A percentile compares a stretch with the other conserved stretches of the same genome.
Evolutionary conservation across 2,113 vertebrate genomes (phyloP).

Genomic region (Rhinopomastus cyanomelas): DNA sequence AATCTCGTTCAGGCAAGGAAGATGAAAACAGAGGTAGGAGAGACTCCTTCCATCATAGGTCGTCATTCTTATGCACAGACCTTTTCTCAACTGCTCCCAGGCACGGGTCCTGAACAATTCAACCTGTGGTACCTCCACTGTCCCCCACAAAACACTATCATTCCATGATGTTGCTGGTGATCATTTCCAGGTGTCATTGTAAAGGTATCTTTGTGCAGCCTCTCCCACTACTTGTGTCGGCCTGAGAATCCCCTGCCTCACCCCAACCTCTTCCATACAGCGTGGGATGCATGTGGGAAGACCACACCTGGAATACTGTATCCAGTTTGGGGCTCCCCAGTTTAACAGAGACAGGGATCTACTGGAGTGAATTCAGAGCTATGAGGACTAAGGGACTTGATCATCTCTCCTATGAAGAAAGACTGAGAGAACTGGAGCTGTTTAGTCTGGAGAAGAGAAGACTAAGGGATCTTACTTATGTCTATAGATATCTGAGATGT

Average conservation of each 20-base stretch:
- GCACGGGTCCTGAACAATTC: neutral
- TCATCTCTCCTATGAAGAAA: no score
- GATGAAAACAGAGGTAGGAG: neutral
- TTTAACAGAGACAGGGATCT: no score
- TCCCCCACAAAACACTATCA: neutral
- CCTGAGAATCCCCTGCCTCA: neutral
- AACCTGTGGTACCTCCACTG: neutral
- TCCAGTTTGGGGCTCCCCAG: no score
- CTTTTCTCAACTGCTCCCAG: neutral
- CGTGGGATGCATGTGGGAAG: neutral
- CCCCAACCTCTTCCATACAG: neutral
- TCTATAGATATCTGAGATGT: no score
- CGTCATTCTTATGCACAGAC: neutral
- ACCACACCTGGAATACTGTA: no score
- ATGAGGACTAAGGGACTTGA: no score
- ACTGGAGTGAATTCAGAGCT: no score
- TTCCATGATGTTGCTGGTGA: neutral
- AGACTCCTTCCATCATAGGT: neutral
- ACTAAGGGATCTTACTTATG: no score
- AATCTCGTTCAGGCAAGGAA: neutral
- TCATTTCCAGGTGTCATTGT: neutral
- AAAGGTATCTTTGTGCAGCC: neutral
- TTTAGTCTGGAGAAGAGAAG: no score
- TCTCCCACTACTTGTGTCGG: neutral
- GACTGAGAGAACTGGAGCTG: no score